These are phyloP conservation scores for Xestia c-nigrum DNA, from an alignment of 2,888 invertebrate species.

Conservation along the genomic window DNA sequence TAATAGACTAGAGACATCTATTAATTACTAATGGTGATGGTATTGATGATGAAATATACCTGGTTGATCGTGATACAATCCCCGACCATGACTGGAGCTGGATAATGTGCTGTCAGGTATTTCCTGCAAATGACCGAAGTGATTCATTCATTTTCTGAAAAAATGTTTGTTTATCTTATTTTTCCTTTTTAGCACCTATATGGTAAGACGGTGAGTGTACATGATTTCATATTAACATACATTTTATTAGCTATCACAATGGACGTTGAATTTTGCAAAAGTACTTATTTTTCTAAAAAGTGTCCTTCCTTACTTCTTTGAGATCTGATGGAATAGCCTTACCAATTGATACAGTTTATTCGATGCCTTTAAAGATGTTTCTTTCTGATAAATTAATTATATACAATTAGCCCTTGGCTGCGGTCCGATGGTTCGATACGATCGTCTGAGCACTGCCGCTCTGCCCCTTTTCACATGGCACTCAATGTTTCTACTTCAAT, in stretches of 20 bases:
- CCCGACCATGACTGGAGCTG: slow-evolving; percentile 80
- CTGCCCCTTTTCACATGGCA: slow-evolving; percentile 82
- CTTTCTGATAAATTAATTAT: slow-evolving; percentile 71
- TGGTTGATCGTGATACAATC: slow-evolving; percentile 79
- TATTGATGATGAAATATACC: slow-evolving; percentile 49
- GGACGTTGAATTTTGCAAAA: not conserved
- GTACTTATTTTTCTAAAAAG: not conserved
- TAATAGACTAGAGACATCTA: not conserved
- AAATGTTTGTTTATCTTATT: slow-evolving; percentile 31
- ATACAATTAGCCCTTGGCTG: slow-evolving; percentile 74
- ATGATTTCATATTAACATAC: no score
- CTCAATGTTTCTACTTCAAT: slow-evolving; percentile 75
- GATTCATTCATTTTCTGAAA: slow-evolving; percentile 56
- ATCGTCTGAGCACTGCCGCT: slow-evolving; percentile 75
- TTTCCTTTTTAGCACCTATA: slow-evolving; percentile 26
- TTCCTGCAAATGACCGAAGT: slow-evolving; percentile 76
- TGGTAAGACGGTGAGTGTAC: not conserved
- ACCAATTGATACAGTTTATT: slow-evolving; percentile 18
- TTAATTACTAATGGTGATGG: not conserved
- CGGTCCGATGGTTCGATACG: slow-evolving; percentile 77
- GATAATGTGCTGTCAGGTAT: slow-evolving; percentile 81
- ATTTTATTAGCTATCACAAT: not conserved
- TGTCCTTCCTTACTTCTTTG: not conserved
- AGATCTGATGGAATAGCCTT: not conserved
- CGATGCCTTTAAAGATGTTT: slow-evolving; percentile 36